Conservation (phyloP, 2,797 vertebrate species). For the Onychomys arenicola region DNA sequence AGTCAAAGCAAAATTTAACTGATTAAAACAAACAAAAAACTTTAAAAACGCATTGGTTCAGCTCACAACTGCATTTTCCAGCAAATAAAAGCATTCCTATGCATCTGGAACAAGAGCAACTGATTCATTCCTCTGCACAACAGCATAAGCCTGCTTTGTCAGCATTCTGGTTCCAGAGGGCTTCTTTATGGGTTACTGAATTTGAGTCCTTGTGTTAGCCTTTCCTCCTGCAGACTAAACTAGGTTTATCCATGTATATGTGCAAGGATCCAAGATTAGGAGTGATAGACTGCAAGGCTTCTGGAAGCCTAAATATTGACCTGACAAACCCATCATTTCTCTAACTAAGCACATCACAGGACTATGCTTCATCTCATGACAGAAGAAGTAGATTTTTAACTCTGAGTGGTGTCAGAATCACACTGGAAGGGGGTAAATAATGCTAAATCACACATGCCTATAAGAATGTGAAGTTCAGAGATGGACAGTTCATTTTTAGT, state of each 20-base stretch:
- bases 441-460: background rate
- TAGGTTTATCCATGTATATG: background rate
- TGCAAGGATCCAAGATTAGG: background rate
- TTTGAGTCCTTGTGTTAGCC: background rate
- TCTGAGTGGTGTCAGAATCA: background rate
- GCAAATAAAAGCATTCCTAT: slow-evolving; percentile 1
- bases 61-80: background rate
- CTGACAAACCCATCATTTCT: background rate
- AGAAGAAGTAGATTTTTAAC: background rate
- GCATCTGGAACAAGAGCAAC: background rate
- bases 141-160: background rate
- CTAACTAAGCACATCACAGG: background rate
- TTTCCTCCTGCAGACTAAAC: background rate
- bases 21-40: background rate
- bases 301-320: background rate
- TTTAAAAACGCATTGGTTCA: background rate
- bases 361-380: background rate
- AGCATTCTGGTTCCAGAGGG: background rate
- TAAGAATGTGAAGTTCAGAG: background rate
- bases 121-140: background rate
- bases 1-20: background rate
- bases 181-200: background rate
- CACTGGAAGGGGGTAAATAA: background rate
- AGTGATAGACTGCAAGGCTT: background rate
- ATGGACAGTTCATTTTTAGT: background rate